These are phyloP conservation scores for Metallyticus violacea DNA, from an alignment of 2,888 invertebrate species.

Conservation along the genomic window DNA sequence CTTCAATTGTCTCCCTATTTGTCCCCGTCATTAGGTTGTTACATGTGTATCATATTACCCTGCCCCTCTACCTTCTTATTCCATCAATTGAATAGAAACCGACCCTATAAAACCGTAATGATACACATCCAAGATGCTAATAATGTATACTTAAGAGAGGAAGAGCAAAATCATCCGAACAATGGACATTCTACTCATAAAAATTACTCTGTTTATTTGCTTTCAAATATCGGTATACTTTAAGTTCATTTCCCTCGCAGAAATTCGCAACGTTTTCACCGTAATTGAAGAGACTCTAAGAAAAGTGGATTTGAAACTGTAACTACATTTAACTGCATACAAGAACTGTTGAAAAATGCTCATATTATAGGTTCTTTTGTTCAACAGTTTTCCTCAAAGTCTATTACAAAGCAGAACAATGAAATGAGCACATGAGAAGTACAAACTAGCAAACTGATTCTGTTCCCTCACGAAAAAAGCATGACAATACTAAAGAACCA, in stretches of 20 bases:
- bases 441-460: neutral
- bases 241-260: neutral
- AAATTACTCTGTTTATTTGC: neutral
- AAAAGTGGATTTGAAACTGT: neutral
- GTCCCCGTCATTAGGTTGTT: neutral
- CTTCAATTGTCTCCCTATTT: constrained; percentile 16
- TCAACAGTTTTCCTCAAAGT: neutral
- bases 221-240: neutral
- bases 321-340: neutral
- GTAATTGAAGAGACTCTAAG: neutral
- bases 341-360: neutral
- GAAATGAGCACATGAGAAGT: neutral
- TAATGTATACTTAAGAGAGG: neutral
- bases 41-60: neutral
- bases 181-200: neutral
- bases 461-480: neutral
- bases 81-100: constrained; percentile 6
- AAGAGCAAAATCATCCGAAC: neutral
- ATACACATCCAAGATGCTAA: neutral
- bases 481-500: no score
- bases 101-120: neutral
- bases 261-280: neutral
- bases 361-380: constrained; percentile 3
- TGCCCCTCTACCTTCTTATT: neutral
- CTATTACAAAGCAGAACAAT: neutral